Conservation (phyloP, 2,888 invertebrate species). For the Ametastegia equiseti region DNA sequence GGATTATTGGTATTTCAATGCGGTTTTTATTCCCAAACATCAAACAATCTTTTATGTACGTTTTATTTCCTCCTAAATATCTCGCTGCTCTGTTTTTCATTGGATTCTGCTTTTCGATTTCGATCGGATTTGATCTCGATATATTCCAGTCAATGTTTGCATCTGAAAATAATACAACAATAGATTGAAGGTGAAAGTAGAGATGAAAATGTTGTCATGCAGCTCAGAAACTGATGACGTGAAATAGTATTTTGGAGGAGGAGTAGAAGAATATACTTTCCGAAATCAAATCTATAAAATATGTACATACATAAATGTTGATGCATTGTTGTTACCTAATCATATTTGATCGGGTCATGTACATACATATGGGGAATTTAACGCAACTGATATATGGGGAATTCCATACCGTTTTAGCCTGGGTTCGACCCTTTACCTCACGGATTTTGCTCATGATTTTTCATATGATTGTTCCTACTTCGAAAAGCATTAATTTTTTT, state of each 20-base stretch:
- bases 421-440: too few species aligned
- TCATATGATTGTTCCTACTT: too few species aligned
- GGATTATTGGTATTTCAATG: not conserved
- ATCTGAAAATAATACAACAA: conserved; percentile 6
- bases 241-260: not conserved
- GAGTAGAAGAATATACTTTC: not conserved
- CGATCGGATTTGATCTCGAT: not conserved
- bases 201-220: conserved; percentile 5
- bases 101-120: not conserved
- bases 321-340: too few species aligned
- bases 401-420: too few species aligned
- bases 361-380: too few species aligned
- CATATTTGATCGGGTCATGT: too few species aligned
- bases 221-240: not conserved
- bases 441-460: too few species aligned
- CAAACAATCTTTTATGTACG: conserved; percentile 4
- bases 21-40: not conserved
- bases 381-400: too few species aligned
- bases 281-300: not conserved
- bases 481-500: too few species aligned
- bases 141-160: conserved; percentile 2
- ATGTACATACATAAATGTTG: not conserved
- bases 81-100: not conserved
- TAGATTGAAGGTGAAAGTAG: not conserved
- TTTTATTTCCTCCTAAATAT: conserved; percentile 7